Percentiles rank a stretch among this genome's conserved stretches.
Evolutionary conservation across 37 sponge, comb jelly and placozoan species (phyloP).

Genomic region (Cliona cf. orientalis): DNA sequence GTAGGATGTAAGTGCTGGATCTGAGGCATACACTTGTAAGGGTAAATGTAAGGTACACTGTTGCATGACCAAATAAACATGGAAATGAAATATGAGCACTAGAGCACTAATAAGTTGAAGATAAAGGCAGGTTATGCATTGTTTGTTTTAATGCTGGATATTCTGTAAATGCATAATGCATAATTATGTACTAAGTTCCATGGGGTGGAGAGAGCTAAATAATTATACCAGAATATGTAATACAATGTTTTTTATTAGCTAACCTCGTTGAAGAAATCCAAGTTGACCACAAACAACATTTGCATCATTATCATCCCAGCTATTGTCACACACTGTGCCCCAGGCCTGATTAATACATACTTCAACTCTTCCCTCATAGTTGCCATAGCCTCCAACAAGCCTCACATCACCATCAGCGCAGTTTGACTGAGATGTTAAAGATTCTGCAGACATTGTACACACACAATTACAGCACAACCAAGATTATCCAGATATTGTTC

Average conservation of each 20-base stretch:
- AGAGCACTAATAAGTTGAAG: too few relatives aligned
- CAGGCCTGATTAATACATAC: conserved; percentile 17
- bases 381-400: conserved; percentile 22
- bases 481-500: too few relatives aligned
- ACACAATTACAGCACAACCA: neutral
- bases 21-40: too few relatives aligned
- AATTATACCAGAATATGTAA: too few relatives aligned
- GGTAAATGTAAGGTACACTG: too few relatives aligned
- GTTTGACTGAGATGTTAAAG: neutral
- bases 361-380: conserved; percentile 30
- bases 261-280: conserved; percentile 1
- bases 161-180: neutral
- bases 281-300: conserved; percentile 40
- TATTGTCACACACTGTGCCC: conserved; percentile 46
- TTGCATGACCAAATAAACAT: too few relatives aligned
- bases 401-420: conserved; percentile 15
- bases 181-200: neutral
- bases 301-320: conserved; percentile 4
- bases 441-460: neutral
- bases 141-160: neutral
- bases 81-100: too few relatives aligned
- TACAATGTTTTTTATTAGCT: too few relatives aligned
- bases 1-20: neutral
- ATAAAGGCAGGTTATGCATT: too few relatives aligned
- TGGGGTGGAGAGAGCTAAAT: too few relatives aligned